These are phyloP conservation scores for Argyrosomus regius DNA, from an alignment of 2,797 vertebrate genomes.

Conservation along the genomic window DNA sequence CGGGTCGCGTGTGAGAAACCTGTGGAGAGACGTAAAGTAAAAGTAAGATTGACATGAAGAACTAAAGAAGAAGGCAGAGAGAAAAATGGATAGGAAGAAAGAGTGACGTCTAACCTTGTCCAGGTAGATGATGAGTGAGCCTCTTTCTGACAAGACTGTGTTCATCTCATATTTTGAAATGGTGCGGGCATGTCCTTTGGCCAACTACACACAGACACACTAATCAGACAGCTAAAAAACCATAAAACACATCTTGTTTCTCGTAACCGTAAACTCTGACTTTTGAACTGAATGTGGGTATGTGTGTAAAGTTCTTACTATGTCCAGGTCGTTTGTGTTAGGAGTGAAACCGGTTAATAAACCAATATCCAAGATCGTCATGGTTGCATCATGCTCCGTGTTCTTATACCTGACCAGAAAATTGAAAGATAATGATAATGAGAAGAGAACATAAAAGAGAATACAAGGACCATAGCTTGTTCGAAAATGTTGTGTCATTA, in stretches of 20 bases:
- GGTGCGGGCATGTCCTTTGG: conserved; percentile 77
- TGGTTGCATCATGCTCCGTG: conserved; percentile 75
- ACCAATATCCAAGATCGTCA: conserved; percentile 90
- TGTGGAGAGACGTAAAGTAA: not conserved
- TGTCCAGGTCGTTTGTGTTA: conserved; percentile 81
- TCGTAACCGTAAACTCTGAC: not conserved
- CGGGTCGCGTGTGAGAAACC: not conserved
- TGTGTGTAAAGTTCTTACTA: conserved; percentile 70
- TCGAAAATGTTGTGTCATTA: not conserved
- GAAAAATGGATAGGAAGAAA: fast-evolving
- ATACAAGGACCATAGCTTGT: too few relatives aligned
- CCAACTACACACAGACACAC: conserved; percentile 75
- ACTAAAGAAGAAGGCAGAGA: fast-evolving
- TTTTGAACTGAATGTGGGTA: not conserved
- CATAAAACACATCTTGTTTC: not conserved
- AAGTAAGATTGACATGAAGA: not conserved
- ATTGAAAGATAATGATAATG: not conserved
- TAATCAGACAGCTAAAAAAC: not conserved
- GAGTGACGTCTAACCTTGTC: conserved; percentile 82
- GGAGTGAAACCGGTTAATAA: conserved; percentile 88
- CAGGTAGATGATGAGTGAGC: conserved; percentile 89
- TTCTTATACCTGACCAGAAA: conserved; percentile 74
- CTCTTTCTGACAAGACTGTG: conserved; percentile 79
- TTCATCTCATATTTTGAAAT: conserved; percentile 87
- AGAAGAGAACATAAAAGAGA: not conserved